These are phyloP conservation scores for Sarcophaga peregrina DNA, from an alignment of 1,140 invertebrate genomes.

Conservation along the genomic window DNA sequence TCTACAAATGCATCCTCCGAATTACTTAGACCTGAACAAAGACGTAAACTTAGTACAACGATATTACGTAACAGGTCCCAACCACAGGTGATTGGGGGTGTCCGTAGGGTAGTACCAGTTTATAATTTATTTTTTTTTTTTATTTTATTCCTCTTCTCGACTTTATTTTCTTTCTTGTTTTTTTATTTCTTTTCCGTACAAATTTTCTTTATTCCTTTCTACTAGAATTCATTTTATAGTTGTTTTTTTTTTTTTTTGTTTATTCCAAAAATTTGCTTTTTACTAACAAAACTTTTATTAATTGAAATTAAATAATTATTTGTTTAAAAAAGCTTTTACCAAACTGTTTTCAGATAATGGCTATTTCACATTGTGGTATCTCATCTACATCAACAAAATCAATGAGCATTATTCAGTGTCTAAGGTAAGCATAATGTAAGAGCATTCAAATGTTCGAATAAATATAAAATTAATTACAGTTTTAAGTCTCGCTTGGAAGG, in stretches of 20 bases:
- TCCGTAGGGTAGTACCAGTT: constrained; percentile 66
- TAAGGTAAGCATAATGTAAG: constrained; percentile 67
- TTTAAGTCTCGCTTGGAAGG: too few species aligned
- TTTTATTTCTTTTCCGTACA: neutral
- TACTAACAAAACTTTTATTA: too few species aligned
- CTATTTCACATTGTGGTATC: constrained; percentile 74
- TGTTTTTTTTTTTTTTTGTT: neutral
- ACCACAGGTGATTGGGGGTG: constrained; percentile 68
- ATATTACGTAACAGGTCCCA: constrained; percentile 67
- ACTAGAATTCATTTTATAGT: neutral
- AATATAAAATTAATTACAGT: neutral
- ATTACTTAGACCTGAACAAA: constrained; percentile 64
- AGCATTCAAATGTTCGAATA: too few species aligned
- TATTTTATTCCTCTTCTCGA: neutral
- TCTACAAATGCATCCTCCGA: constrained; percentile 57
- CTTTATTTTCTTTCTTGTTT: neutral
- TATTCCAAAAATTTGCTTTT: too few species aligned
- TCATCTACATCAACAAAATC: constrained; percentile 66
- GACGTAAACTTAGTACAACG: constrained; percentile 66
- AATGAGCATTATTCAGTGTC: constrained; percentile 76
- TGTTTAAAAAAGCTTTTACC: constrained; percentile 20
- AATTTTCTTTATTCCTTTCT: constrained; percentile 1
- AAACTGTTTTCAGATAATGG: constrained; percentile 67
- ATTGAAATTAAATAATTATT: too few species aligned
- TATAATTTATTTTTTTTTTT: constrained; percentile 50